These are phyloP conservation scores for Temnothorax nylanderi DNA, from an alignment of 1,140 invertebrate species.

Conservation along the genomic window DNA sequence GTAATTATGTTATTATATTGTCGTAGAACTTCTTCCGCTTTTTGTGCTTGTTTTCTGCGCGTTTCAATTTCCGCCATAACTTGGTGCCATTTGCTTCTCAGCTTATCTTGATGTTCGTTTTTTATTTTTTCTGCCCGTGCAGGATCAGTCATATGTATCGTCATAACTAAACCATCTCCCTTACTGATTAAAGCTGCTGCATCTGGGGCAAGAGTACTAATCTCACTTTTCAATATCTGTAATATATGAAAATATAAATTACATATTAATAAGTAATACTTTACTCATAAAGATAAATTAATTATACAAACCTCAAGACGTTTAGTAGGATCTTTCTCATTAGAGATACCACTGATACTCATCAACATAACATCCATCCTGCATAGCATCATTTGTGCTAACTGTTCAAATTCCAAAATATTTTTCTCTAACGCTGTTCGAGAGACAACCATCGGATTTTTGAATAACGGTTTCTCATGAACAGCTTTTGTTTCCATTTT, in stretches of 20 bases:
- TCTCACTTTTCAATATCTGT: slow-evolving; percentile 88
- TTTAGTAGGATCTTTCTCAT: slow-evolving; percentile 89
- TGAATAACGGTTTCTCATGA: slow-evolving; percentile 51
- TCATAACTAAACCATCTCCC: slow-evolving; percentile 91
- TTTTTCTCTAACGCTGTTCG: slow-evolving; percentile 83
- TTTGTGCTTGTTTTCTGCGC: slow-evolving; percentile 85
- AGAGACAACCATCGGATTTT: slow-evolving; percentile 68
- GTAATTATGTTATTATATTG: slow-evolving; percentile 84
- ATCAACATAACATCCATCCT: slow-evolving; percentile 89
- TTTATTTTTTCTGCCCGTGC: slow-evolving; percentile 87
- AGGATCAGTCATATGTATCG: slow-evolving; percentile 87
- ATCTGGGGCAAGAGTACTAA: slow-evolving; percentile 90
- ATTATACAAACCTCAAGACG: slow-evolving; percentile 86
- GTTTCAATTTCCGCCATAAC: slow-evolving; percentile 89
- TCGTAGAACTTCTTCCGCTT: slow-evolving; percentile 86
- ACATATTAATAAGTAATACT: background rate
- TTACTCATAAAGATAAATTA: background rate
- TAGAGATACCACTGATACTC: slow-evolving; percentile 88
- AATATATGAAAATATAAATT: slow-evolving; percentile 52
- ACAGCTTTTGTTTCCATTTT: slow-evolving; percentile 46
- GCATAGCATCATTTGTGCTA: slow-evolving; percentile 88
- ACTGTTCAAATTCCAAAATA: slow-evolving; percentile 87
- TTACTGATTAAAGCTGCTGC: slow-evolving; percentile 92
- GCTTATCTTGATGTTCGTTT: slow-evolving; percentile 87
- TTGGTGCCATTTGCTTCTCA: slow-evolving; percentile 89